Percentiles rank a stretch among this genome's conserved stretches.
Conservation (phyloP, 2,888 invertebrate species). For the Halictus quadricinctus region DNA sequence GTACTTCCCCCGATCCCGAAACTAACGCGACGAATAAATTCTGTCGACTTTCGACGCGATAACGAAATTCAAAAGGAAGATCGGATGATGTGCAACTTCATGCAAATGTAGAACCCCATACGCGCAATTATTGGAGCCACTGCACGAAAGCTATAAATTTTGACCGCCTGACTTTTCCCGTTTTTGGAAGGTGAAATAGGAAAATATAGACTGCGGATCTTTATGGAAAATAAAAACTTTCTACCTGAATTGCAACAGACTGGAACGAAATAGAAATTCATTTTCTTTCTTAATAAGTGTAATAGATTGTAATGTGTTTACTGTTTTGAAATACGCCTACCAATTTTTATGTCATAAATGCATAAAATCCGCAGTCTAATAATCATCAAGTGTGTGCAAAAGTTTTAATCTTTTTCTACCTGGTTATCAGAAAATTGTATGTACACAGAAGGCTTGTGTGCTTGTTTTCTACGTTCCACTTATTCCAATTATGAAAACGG, state of each 20-base stretch:
- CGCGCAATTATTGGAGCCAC: not conserved
- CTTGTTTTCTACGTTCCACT: too few relatives aligned
- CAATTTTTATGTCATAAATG: too few relatives aligned
- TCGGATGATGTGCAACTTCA: not conserved
- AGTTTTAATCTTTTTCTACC: too few relatives aligned
- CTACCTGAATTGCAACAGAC: too few relatives aligned
- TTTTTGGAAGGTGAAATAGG: not conserved
- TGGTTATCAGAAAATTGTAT: too few relatives aligned
- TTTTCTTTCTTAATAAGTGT: too few relatives aligned
- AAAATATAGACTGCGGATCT: not conserved
- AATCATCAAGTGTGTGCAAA: too few relatives aligned
- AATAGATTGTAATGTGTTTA: too few relatives aligned
- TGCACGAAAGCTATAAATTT: not conserved
- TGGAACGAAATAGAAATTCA: too few relatives aligned
- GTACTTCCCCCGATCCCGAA: not conserved
- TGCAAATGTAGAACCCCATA: not conserved
- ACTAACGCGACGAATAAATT: not conserved
- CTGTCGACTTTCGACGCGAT: not conserved
- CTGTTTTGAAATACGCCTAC: too few relatives aligned
- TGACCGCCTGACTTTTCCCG: not conserved
- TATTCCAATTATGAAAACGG: not conserved
- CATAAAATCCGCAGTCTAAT: too few relatives aligned
- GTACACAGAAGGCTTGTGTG: too few relatives aligned
- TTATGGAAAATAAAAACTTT: not conserved
- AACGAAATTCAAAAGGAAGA: not conserved